phyloP scores from a whole-genome alignment of 2,113 vertebrate genomes.

The Petrocephalus zakoni region DNA sequence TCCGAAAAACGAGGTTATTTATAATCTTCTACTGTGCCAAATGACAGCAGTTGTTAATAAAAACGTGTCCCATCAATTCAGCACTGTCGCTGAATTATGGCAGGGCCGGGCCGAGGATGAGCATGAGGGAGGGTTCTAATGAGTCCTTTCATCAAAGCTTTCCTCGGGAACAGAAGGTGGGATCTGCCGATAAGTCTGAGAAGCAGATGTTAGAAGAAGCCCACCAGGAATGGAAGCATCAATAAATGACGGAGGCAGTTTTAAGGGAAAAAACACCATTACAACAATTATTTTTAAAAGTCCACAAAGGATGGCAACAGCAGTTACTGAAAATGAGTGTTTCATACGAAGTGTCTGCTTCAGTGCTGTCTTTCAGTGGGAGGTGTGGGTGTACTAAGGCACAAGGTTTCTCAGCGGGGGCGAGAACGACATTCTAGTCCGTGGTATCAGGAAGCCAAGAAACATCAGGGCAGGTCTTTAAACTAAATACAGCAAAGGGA shows the following conservation, averaged over 20 bases:
- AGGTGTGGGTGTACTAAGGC: neutral
- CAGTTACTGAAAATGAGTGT: neutral
- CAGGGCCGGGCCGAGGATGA: neutral
- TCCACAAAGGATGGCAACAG: neutral
- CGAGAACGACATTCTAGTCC: neutral
- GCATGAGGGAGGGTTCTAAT: neutral
- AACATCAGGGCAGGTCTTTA: neutral
- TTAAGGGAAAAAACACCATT: neutral
- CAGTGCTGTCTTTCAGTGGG: neutral
- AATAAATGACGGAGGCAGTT: neutral
- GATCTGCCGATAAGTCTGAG: neutral
- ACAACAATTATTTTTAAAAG: neutral
- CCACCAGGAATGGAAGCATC: neutral
- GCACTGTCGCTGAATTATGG: neutral
- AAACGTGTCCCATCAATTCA: neutral
- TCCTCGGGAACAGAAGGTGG: conserved; percentile 7
- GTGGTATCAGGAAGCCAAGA: neutral
- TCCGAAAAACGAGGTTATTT: neutral
- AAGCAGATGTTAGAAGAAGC: conserved; percentile 1
- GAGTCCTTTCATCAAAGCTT: neutral
- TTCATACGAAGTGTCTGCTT: neutral
- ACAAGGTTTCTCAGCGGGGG: neutral
- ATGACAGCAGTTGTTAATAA: neutral
- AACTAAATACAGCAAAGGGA: neutral
- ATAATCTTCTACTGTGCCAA: neutral